Base-by-base conservation (phyloP, 2,888 invertebrate genomes). In the Trichopria drosophilae region DNA sequence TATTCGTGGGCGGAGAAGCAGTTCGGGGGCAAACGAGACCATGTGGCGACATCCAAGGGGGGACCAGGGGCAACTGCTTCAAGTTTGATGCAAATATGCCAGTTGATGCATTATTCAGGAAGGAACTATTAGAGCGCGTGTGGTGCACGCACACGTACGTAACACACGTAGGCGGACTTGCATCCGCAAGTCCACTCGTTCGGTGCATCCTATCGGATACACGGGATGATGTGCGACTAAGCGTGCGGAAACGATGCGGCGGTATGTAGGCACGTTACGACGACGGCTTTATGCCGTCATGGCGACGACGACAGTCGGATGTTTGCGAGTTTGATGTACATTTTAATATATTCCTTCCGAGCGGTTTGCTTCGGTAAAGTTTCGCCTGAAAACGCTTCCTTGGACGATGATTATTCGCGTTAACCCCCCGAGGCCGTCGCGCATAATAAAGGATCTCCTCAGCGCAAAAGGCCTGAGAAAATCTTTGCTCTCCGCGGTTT, bases 41-140 rank as follows among this genome's bases (percentile, higher is more conserved):
- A 50, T 55, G 53, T 35, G 48, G 54, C 54, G 57, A 45, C 28
- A 40, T 22, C 35, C 23, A 31, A 35, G 31, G 22, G 31, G 49
- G 46, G 55, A 42, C 45, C 42, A 54, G 57, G 60, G 60, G 62
- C 58, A 62, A 66, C 64, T 66, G 69, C 64, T 63, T 65, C 57
- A 67, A 67, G 67, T 69, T 68, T 64, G 66, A 69, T 69, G 69
- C 67, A 68, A 69, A 69, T 69, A 67, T 64, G 60, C 66, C 60
- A 59, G 61, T 62, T 64, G 63, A 65, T 68, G 69, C 67, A 69
- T 69, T 68, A 69, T 69, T 68, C 69, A 69, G 62, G 62, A 67
- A 67, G 68, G 60, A 67, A 68, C 68, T 68, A 69, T 68, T 67
- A 68, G 65, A 62, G 63, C 62, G 65, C 60, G 59, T 63, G 64